Percentiles rank a stretch among this genome's conserved stretches.
These are phyloP conservation scores for Harpalus rufipes DNA, from an alignment of 2,888 invertebrate species.

Conservation along the genomic window DNA sequence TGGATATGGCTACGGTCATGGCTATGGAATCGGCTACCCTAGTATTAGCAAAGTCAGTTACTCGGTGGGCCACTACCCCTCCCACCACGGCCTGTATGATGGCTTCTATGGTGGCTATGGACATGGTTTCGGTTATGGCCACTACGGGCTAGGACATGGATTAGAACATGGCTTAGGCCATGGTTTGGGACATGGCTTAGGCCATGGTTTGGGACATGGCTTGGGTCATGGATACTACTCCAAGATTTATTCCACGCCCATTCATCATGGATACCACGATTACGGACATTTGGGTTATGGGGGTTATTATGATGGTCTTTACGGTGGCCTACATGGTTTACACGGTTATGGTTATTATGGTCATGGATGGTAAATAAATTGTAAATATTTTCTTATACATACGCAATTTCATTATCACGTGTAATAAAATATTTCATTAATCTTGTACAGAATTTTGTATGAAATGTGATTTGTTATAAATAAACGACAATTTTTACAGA, in stretches of 20 bases:
- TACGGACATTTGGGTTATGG: constrained; percentile 50
- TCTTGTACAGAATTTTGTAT: constrained; percentile 46
- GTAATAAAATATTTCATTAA: constrained; percentile 1
- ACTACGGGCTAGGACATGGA: constrained; percentile 30
- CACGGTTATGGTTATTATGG: constrained; percentile 58
- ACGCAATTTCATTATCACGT: neutral
- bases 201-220: constrained; percentile 48
- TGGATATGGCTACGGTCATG: constrained; percentile 40
- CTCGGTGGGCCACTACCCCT: constrained; percentile 53
- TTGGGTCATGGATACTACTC: constrained; percentile 56
- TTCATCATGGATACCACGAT: constrained; percentile 54
- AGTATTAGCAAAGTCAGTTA: constrained; percentile 55
- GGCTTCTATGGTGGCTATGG: constrained; percentile 50
- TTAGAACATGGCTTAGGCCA: constrained; percentile 40
- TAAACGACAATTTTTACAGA: constrained; percentile 58
- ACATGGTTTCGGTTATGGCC: constrained; percentile 23
- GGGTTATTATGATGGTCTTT: constrained; percentile 41
- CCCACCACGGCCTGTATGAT: constrained; percentile 38
- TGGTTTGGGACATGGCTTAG: constrained; percentile 31
- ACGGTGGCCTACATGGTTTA: constrained; percentile 39
- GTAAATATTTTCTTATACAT: neutral
- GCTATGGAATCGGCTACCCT: constrained; percentile 22
- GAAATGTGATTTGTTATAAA: constrained; percentile 43
- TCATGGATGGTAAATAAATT: constrained; percentile 54
- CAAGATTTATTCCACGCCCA: constrained; percentile 28